phyloP scores from a whole-genome alignment of 2,797 vertebrate genomes.

The Eulemur albifrons region DNA sequence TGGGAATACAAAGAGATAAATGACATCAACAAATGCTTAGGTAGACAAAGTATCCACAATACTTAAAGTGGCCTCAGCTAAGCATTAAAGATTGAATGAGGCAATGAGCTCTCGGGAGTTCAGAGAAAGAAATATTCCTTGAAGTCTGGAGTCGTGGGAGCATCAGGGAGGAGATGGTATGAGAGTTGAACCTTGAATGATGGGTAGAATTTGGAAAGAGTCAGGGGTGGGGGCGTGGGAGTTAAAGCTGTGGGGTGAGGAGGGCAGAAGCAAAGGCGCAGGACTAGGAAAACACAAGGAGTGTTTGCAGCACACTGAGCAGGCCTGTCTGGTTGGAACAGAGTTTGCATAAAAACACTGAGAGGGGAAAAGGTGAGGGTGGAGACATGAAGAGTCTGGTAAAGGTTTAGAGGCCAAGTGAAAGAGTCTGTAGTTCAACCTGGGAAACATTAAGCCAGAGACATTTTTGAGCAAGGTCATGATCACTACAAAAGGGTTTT shows the following conservation, averaged over 20 bases:
- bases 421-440: constrained; percentile 19
- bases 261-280: background rate
- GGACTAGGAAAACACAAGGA: background rate
- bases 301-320: rapidly evolving
- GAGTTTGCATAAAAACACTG: background rate
- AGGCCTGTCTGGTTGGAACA: background rate
- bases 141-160: background rate
- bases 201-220: background rate
- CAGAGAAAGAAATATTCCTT: background rate
- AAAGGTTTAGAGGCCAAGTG: background rate
- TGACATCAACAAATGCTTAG: background rate
- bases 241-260: background rate
- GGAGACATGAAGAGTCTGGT: background rate
- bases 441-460: background rate
- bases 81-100: background rate
- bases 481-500: background rate
- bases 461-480: background rate
- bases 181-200: background rate
- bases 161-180: background rate
- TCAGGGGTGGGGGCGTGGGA: background rate
- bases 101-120: background rate
- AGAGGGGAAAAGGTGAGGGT: background rate
- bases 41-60: background rate
- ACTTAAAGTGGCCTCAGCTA: background rate
- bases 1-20: background rate